Conservation (phyloP, 2,113 vertebrate genomes). For the cattle (Bos taurus) region ARS-UCD2.0 NC_037331.1:55075501-55076000, state of each 20-base stretch:
- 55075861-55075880: not conserved
- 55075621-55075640: not conserved
- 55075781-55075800: not conserved
- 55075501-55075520: not conserved
- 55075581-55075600: not conserved
- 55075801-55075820: not conserved
- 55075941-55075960: not conserved
- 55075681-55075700: not conserved
- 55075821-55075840: not conserved
- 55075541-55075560: not conserved
- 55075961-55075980: not conserved
- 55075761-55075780: not conserved
- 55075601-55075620: not conserved
- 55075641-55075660: not conserved
- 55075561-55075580: not conserved
- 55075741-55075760: not conserved
- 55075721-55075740: not conserved
- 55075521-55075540: not conserved
- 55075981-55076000: not conserved
- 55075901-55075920: not conserved
- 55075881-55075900: not conserved
- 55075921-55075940: not conserved
- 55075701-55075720: not conserved
- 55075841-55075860: not conserved
- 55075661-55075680: not conserved